A percentile compares a stretch with the other conserved stretches of the same genome.
Conservation (phyloP, 1,140 invertebrate species). For the Trachymyrmex septentrionalis region DNA sequence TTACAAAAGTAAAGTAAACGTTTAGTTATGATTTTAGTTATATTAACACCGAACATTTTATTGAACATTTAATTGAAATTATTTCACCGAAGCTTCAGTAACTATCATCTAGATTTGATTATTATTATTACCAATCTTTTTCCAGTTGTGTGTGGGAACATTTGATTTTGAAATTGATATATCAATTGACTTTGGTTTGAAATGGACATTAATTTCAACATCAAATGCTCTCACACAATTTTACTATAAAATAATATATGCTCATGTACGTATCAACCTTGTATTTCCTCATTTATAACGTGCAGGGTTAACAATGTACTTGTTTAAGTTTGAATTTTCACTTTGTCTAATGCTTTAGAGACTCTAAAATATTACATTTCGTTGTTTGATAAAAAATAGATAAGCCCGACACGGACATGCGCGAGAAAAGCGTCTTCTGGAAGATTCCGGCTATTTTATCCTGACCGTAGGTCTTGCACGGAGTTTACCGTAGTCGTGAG, state of each 20-base stretch:
- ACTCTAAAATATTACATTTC: neutral
- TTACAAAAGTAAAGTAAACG: too few relatives aligned
- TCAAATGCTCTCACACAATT: neutral
- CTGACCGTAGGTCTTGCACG: slow-evolving; percentile 53
- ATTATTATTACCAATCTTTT: too few relatives aligned
- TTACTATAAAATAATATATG: neutral
- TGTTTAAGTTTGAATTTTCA: neutral
- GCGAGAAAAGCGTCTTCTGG: slow-evolving; percentile 19
- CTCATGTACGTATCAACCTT: neutral
- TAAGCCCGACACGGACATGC: neutral
- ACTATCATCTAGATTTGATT: too few relatives aligned
- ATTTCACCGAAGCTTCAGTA: too few relatives aligned
- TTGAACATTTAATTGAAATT: too few relatives aligned
- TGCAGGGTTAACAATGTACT: neutral
- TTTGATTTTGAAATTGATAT: too few relatives aligned
- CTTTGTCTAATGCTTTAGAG: neutral
- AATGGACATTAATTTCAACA: neutral
- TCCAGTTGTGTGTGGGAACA: too few relatives aligned
- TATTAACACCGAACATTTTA: too few relatives aligned
- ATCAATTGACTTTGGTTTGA: too few relatives aligned
- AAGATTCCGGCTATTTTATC: slow-evolving; percentile 65
- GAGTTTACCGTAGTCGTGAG: slow-evolving; percentile 71
- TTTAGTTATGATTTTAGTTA: too few relatives aligned
- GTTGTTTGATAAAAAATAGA: neutral
- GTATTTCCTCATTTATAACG: neutral